Evolutionary conservation across 2,888 invertebrate genomes (phyloP).

Genomic region (Lepidocyrtinus sp.): DNA sequence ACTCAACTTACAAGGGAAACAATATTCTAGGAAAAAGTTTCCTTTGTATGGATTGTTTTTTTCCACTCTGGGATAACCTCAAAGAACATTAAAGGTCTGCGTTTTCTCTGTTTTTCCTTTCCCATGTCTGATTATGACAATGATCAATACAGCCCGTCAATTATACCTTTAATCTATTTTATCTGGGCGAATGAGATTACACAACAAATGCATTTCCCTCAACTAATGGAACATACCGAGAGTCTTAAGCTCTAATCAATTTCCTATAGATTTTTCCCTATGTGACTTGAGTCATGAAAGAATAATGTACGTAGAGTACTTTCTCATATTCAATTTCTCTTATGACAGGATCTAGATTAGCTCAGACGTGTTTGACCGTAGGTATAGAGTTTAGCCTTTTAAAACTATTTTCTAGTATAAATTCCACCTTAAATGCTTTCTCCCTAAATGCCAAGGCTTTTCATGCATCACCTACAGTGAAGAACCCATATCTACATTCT

Average conservation of each 20-base stretch:
- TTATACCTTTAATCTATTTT: slow-evolving; percentile 37
- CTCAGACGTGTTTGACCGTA: too few relatives aligned
- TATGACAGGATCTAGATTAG: too few relatives aligned
- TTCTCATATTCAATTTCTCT: too few relatives aligned
- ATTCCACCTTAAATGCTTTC: not conserved
- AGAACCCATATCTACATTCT: not conserved
- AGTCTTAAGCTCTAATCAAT: slow-evolving; percentile 4
- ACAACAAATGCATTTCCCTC: slow-evolving; percentile 38
- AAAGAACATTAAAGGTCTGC: slow-evolving; percentile 5
- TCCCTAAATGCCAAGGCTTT: not conserved
- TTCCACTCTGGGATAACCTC: not conserved
- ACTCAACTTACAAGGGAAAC: too few relatives aligned
- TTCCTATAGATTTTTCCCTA: not conserved
- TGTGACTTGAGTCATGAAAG: too few relatives aligned
- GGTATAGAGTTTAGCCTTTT: too few relatives aligned
- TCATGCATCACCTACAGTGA: not conserved
- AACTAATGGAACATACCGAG: not conserved
- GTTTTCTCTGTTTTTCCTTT: not conserved
- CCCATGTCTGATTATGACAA: slow-evolving; percentile 24
- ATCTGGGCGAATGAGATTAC: slow-evolving; percentile 23
- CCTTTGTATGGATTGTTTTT: not conserved
- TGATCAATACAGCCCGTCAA: slow-evolving; percentile 46
- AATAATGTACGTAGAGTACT: too few relatives aligned
- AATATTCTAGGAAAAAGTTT: not conserved
- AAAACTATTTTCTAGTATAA: not conserved